A percentile compares a stretch with the other conserved stretches of the same genome.
These are phyloP conservation scores for Microchrysa polita DNA, from an alignment of 2,888 invertebrate genomes.

Conservation along the genomic window DNA sequence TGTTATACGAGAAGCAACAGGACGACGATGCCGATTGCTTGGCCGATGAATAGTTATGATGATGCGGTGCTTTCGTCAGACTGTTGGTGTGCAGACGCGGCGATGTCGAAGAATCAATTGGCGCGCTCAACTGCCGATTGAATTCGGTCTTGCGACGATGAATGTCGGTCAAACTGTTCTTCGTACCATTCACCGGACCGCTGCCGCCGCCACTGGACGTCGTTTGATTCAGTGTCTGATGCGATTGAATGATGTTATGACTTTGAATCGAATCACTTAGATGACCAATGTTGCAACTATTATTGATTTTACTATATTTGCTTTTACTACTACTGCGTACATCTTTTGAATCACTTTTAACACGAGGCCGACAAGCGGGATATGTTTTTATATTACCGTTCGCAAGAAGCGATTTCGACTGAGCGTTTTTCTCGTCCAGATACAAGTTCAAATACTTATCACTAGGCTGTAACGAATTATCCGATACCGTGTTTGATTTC, in stretches of 20 bases:
- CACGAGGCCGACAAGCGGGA: slow-evolving; percentile 61
- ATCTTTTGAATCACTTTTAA: slow-evolving; percentile 61
- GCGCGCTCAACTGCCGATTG: slow-evolving; percentile 64
- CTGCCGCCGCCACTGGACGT: slow-evolving; percentile 62
- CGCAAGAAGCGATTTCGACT: slow-evolving; percentile 54
- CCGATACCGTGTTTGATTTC: slow-evolving; percentile 63
- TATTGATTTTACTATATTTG: slow-evolving; percentile 60
- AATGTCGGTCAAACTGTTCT: slow-evolving; percentile 61
- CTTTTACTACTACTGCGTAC: slow-evolving; percentile 51
- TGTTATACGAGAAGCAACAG: slow-evolving; percentile 58
- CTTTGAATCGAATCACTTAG: slow-evolving; percentile 55
- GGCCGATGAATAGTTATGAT: slow-evolving; percentile 57
- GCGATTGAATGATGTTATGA: slow-evolving; percentile 53
- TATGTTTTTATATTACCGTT: slow-evolving; percentile 62
- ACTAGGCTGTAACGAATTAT: slow-evolving; percentile 63
- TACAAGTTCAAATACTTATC: slow-evolving; percentile 63
- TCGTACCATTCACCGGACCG: slow-evolving; percentile 58
- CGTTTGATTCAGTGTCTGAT: slow-evolving; percentile 58
- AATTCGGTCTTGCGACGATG: slow-evolving; percentile 63
- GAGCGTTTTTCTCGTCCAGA: slow-evolving; percentile 58
- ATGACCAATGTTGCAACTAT: slow-evolving; percentile 60
- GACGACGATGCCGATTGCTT: slow-evolving; percentile 60
- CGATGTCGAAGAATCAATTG: slow-evolving; percentile 59
- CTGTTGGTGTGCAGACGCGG: slow-evolving; percentile 52
- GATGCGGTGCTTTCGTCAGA: slow-evolving; percentile 53